Conservation (phyloP, 2,888 invertebrate genomes). For the Amblyjoppa proteus region DNA sequence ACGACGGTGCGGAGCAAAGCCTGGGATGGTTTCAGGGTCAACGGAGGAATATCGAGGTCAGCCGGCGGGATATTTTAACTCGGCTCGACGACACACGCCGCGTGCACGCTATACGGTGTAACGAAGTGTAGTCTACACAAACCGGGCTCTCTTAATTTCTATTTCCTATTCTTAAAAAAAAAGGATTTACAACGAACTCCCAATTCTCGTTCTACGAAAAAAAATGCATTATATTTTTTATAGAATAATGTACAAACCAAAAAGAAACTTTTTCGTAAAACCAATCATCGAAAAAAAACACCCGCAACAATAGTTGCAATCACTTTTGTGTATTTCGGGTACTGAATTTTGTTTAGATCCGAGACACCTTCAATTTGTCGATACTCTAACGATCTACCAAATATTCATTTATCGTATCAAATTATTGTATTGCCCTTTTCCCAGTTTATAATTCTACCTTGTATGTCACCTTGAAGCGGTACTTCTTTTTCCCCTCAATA, state of each 20-base stretch:
- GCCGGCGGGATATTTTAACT: conserved; percentile 29
- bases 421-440: background rate
- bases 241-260: too few relatives aligned
- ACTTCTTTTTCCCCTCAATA: background rate
- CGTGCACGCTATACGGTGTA: background rate
- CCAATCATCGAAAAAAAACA: too few relatives aligned
- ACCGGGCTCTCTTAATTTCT: background rate
- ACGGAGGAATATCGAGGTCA: conserved; percentile 27
- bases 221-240: too few relatives aligned
- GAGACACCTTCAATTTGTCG: too few relatives aligned
- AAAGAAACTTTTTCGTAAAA: too few relatives aligned
- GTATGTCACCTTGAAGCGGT: background rate
- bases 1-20: background rate
- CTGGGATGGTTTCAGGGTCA: conserved; percentile 6
- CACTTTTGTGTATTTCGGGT: too few relatives aligned
- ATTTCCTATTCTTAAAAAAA: background rate
- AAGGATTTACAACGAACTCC: background rate
- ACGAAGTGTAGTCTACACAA: background rate
- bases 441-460: background rate
- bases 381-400: background rate
- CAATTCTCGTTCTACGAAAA: too few relatives aligned
- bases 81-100: background rate
- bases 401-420: background rate
- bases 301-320: too few relatives aligned
- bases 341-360: too few relatives aligned